Evolutionary conservation across 2,113 vertebrate species (phyloP).

Genomic region (Tychaedon coryphoeus): DNA sequence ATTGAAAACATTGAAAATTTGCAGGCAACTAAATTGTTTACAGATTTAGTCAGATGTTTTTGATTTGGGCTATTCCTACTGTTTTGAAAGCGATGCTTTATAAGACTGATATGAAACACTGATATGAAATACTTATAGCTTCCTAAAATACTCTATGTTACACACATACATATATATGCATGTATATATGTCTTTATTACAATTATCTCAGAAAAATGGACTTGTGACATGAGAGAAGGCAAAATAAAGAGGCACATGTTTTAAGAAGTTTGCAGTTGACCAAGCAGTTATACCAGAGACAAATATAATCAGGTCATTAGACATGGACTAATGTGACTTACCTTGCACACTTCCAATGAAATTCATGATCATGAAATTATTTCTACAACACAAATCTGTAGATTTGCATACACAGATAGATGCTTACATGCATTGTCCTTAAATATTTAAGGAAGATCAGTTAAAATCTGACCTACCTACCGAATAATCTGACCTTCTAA

Average conservation of each 20-base stretch:
- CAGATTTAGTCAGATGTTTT: neutral
- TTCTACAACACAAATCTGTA: neutral
- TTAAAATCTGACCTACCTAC: neutral
- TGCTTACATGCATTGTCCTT: neutral
- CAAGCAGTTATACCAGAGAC: neutral
- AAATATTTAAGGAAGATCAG: neutral
- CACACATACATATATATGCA: fast-evolving
- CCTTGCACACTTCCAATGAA: neutral
- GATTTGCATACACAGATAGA: neutral
- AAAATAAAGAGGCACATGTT: neutral
- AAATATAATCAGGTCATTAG: neutral
- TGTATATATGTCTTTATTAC: neutral
- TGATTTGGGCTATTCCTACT: neutral
- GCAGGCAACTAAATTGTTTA: neutral
- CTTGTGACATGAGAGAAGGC: neutral
- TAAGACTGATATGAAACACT: neutral
- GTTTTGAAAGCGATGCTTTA: neutral
- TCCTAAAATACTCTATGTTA: neutral
- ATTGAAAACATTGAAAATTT: neutral
- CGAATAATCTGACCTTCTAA: neutral
- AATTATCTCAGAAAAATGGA: neutral
- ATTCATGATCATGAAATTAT: neutral
- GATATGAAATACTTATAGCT: neutral
- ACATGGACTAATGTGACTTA: neutral
- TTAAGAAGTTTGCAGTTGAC: neutral